Conservation (phyloP, 2,797 vertebrate genomes). For the Schizopygopsis malacanthus region DNA sequence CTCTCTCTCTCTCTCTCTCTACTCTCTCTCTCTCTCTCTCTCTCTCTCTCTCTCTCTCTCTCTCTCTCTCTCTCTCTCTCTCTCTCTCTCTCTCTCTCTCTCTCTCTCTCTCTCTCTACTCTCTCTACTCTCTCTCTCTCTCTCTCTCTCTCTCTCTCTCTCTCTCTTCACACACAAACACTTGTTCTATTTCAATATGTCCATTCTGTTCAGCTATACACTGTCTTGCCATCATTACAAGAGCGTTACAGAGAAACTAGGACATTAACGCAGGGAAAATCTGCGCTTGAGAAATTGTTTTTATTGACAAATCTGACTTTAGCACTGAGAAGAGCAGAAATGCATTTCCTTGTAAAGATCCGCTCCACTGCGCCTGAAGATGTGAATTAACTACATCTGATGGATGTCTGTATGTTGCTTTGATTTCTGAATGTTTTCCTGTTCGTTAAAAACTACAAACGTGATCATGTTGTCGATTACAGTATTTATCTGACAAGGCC, state of each 20-base stretch:
- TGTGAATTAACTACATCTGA: constrained; percentile 18
- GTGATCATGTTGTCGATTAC: not conserved
- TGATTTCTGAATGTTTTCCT: not conserved
- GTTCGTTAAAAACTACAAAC: not conserved
- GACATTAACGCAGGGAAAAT: not conserved
- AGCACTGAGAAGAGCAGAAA: not conserved
- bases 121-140: too few species aligned
- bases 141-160: too few species aligned
- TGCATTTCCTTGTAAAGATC: not conserved
- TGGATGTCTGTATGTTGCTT: not conserved
- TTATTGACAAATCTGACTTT: constrained; percentile 2
- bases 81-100: too few species aligned
- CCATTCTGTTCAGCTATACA: not conserved
- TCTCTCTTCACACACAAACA: not conserved
- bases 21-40: too few species aligned
- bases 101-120: too few species aligned
- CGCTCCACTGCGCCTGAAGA: not conserved
- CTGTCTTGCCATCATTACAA: not conserved
- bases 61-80: too few species aligned
- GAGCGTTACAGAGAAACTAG: not conserved
- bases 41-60: too few species aligned
- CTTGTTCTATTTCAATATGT: not conserved
- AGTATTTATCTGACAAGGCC: not conserved
- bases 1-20: too few species aligned
- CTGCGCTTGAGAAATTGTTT: constrained; percentile 11